Evolutionary conservation across 1,140 invertebrate genomes (phyloP).

Genomic region (Akabosia matsudoensis): DNA sequence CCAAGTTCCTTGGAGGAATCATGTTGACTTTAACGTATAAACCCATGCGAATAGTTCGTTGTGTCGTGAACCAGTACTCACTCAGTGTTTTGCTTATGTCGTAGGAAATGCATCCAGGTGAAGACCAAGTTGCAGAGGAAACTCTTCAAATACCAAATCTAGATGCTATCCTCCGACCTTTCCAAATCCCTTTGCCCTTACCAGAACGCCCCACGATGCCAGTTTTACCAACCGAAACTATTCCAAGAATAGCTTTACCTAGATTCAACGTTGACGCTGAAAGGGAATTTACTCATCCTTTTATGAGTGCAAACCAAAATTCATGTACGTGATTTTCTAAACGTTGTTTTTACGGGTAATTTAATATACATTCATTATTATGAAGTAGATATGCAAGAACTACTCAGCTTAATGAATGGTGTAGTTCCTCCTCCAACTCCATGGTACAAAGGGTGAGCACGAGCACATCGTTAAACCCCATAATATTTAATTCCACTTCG

Average conservation of each 20-base stretch:
- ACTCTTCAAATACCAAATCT: neutral
- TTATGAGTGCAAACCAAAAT: neutral
- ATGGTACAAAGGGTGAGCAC: constrained; percentile 43
- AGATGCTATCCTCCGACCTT: neutral
- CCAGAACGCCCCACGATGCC: neutral
- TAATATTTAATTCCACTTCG: neutral
- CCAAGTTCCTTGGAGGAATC: constrained; percentile 34
- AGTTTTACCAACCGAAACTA: neutral
- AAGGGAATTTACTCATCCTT: neutral
- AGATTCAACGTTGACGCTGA: constrained; percentile 13
- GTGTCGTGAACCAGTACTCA: neutral
- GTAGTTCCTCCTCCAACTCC: neutral
- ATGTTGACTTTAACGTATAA: constrained; percentile 42
- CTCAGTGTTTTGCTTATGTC: neutral
- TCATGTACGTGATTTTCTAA: no score
- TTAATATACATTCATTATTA: constrained; percentile 1
- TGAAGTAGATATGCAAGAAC: neutral
- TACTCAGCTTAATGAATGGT: no score
- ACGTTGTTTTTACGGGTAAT: neutral
- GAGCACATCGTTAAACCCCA: neutral
- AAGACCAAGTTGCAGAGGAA: constrained; percentile 31
- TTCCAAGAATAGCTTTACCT: neutral
- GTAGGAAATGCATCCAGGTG: constrained; percentile 37
- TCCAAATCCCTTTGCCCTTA: neutral
- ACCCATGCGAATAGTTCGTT: neutral